Evolutionary conservation across 1,140 invertebrate species (phyloP).

Genomic region (Psilanteris sp.): DNA sequence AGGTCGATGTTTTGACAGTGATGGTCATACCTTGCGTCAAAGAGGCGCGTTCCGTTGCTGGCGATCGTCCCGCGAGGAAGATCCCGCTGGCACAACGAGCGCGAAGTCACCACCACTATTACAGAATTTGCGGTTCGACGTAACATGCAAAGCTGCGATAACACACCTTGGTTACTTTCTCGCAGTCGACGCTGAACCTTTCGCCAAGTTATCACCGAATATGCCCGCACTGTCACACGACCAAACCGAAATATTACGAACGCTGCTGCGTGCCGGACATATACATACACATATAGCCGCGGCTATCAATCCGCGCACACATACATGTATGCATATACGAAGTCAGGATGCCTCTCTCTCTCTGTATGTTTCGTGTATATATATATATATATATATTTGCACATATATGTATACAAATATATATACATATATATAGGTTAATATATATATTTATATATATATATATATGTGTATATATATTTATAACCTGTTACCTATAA

Average conservation of each 20-base stretch:
- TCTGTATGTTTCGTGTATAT: no score
- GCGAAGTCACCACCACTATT: constrained; percentile 59
- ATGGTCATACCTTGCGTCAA: constrained; percentile 49
- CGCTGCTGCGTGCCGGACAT: constrained; percentile 22
- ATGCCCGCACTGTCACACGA: constrained; percentile 56
- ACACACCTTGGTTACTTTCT: constrained; percentile 44
- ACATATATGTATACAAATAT: no score
- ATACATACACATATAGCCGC: constrained; percentile 24
- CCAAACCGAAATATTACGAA: constrained; percentile 24
- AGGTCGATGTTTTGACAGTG: constrained; percentile 23
- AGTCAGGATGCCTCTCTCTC: not conserved
- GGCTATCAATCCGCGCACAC: constrained; percentile 26
- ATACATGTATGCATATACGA: constrained; percentile 13
- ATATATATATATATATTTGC: no score
- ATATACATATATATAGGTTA: not conserved
- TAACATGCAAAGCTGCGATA: constrained; percentile 62
- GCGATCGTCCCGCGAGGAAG: constrained; percentile 45
- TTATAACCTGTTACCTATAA: constrained; percentile 32
- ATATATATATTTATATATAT: constrained; percentile 21
- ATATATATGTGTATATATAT: constrained; percentile 31
- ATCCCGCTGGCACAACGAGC: constrained; percentile 54
- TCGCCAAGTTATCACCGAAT: constrained; percentile 55
- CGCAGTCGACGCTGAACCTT: constrained; percentile 27
- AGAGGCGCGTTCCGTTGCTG: constrained; percentile 33
- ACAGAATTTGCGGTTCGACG: constrained; percentile 46